Conservation (phyloP, 1,140 invertebrate genomes). For the Mylabris phalerata region DNA sequence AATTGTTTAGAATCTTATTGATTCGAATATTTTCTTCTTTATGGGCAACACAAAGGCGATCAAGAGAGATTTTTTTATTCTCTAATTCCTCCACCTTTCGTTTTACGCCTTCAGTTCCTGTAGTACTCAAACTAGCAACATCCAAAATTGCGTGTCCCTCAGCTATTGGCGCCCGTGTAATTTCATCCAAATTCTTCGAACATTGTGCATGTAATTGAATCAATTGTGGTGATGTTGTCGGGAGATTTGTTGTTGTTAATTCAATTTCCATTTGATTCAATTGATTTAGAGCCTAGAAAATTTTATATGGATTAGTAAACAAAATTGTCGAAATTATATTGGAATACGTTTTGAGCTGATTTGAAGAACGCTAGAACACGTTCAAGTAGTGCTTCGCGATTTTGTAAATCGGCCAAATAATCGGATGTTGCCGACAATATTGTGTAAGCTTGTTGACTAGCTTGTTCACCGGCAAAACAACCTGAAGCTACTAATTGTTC, state of each 20-base stretch:
- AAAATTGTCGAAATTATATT: neutral
- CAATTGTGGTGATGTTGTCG: constrained; percentile 56
- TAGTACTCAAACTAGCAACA: constrained; percentile 55
- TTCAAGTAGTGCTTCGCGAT: constrained; percentile 59
- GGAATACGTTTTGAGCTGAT: constrained; percentile 57
- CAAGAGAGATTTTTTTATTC: constrained; percentile 61
- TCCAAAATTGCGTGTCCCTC: constrained; percentile 70
- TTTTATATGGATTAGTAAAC: neutral
- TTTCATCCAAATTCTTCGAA: constrained; percentile 56
- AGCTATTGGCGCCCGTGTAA: constrained; percentile 55
- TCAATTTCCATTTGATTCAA: constrained; percentile 73
- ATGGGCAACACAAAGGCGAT: constrained; percentile 61
- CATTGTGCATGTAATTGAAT: constrained; percentile 60
- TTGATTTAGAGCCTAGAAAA: constrained; percentile 61
- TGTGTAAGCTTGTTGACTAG: constrained; percentile 61
- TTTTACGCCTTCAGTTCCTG: constrained; percentile 62
- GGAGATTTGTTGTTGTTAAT: constrained; percentile 57
- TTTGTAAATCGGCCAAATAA: constrained; percentile 66
- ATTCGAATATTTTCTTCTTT: constrained; percentile 66
- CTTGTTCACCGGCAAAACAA: constrained; percentile 64
- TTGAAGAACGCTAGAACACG: constrained; percentile 69
- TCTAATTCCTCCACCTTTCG: constrained; percentile 66
- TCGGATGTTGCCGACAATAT: constrained; percentile 67
- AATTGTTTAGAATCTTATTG: constrained; percentile 58
- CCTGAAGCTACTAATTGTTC: constrained; percentile 65